Evolutionary conservation across 2,888 invertebrate species (phyloP).

Genomic region (Achlya flavicornis): DNA sequence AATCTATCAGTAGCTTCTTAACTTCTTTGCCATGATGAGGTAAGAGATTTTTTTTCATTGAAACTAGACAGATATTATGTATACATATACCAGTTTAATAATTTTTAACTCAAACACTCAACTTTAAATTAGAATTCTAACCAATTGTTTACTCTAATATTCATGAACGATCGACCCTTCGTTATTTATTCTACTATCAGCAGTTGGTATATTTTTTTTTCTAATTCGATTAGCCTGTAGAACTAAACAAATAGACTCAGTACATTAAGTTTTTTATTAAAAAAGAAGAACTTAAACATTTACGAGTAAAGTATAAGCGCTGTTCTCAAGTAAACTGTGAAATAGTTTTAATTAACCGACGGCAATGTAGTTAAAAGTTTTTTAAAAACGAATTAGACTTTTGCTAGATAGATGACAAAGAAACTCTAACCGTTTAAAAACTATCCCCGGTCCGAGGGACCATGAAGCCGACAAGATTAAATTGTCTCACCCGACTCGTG

Average conservation of each 20-base stretch:
- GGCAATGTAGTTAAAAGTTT: conserved; percentile 52
- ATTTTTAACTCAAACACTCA: too few species aligned
- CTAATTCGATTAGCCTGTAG: not conserved
- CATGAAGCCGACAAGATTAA: conserved; percentile 71
- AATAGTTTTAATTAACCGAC: conserved; percentile 51
- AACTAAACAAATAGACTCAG: not conserved
- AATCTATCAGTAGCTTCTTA: conserved; percentile 17
- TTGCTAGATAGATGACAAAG: conserved; percentile 61
- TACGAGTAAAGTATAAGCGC: conserved; percentile 17
- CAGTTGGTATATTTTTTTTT: not conserved
- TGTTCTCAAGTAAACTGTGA: conserved; percentile 29
- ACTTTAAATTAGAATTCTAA: too few species aligned
- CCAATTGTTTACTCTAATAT: too few species aligned
- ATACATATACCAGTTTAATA: too few species aligned
- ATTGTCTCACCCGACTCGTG: conserved; percentile 68
- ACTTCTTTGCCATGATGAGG: not conserved
- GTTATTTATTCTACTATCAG: too few species aligned
- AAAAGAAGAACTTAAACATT: conserved; percentile 15
- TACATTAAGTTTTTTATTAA: conserved; percentile 23
- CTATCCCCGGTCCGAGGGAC: conserved; percentile 52
- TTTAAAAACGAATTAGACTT: conserved; percentile 54
- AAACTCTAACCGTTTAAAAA: conserved; percentile 70
- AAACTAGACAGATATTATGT: not conserved
- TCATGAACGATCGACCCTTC: too few species aligned
- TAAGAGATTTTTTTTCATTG: not conserved